Evolutionary conservation across 2,113 vertebrate species (phyloP).

Genomic region (Cyprinodon brontotheroides): DNA sequence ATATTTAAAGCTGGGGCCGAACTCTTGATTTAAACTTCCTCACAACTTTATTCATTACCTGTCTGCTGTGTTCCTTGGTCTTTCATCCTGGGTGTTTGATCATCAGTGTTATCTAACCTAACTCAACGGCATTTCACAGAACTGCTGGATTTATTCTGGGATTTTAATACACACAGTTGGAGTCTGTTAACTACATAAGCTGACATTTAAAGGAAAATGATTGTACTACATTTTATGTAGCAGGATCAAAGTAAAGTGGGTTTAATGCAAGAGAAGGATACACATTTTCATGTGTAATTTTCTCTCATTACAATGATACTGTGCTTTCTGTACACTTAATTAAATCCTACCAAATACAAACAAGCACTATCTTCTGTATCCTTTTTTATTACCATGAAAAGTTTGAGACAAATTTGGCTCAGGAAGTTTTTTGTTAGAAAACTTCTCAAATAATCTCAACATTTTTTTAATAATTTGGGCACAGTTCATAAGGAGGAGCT

Average conservation of each 20-base stretch:
- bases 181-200: neutral
- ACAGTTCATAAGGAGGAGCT: constrained; percentile 35
- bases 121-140: neutral
- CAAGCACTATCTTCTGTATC: too few species aligned
- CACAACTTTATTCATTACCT: neutral
- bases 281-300: neutral
- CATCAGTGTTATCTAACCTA: neutral
- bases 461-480: constrained; percentile 43
- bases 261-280: neutral
- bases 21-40: neutral
- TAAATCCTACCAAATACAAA: neutral
- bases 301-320: neutral
- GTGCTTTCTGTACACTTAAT: neutral
- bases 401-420: neutral
- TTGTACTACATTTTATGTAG: neutral
- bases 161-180: neutral
- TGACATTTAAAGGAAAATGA: neutral
- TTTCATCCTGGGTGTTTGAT: neutral
- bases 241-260: neutral
- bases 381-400: neutral
- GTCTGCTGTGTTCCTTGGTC: neutral
- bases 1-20: neutral
- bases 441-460: constrained; percentile 14
- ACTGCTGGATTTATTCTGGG: neutral
- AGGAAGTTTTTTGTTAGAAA: constrained; percentile 10